phyloP scores from a whole-genome alignment of 2,113 vertebrate genomes.

The Eudyptes chrysolophus region DNA sequence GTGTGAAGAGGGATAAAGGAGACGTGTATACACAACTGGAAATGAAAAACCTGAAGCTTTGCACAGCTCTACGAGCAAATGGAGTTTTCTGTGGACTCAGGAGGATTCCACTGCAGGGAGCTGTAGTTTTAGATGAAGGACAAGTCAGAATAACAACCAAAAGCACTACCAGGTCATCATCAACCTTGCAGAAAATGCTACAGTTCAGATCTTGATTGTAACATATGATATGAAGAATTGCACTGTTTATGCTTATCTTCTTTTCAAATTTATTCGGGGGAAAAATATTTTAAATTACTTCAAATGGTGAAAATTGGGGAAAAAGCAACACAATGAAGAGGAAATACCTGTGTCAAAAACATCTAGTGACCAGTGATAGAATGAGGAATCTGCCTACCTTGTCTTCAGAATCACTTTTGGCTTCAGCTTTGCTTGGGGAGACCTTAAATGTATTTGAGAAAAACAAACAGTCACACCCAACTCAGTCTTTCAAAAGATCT shows the following conservation, averaged over 20 bases:
- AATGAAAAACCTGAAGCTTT: background rate
- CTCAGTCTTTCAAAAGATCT: background rate
- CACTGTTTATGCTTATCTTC: background rate
- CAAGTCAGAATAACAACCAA: background rate
- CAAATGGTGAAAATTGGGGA: accelerated
- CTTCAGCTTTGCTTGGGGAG: conserved; percentile 75
- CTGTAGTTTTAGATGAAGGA: background rate
- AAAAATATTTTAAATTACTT: background rate
- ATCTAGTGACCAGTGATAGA: background rate
- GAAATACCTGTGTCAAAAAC: background rate
- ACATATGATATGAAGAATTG: background rate
- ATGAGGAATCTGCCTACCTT: conserved; percentile 64
- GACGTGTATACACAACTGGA: background rate
- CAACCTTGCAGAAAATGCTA: background rate
- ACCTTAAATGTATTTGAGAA: conserved; percentile 67
- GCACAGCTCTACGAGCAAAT: background rate
- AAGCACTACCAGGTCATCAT: background rate
- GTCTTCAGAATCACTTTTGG: conserved; percentile 73
- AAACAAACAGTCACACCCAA: background rate
- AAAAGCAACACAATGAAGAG: background rate
- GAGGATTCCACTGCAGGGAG: background rate
- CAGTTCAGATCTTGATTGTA: background rate
- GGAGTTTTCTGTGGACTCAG: background rate
- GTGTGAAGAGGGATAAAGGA: background rate
- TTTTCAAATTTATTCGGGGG: background rate